Evolutionary conservation across 2,888 invertebrate species (phyloP).

Genomic region (Nephrotoma appendiculata): DNA sequence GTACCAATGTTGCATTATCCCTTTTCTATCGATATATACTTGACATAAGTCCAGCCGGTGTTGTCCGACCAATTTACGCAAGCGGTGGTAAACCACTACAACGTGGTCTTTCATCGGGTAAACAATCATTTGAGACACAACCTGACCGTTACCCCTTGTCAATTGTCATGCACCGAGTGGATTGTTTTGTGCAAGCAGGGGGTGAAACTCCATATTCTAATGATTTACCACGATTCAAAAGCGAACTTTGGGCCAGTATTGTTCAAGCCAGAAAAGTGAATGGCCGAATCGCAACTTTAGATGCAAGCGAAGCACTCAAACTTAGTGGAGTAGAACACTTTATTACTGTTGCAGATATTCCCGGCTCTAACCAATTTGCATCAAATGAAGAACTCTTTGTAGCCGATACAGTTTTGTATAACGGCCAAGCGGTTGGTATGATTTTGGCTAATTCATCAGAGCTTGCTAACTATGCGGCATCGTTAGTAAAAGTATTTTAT

Average conservation of each 20-base stretch:
- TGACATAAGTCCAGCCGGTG: conserved; percentile 31
- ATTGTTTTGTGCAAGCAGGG: conserved; percentile 39
- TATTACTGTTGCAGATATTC: conserved; percentile 46
- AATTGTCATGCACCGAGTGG: conserved; percentile 46
- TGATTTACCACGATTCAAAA: conserved; percentile 27
- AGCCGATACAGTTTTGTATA: conserved; percentile 23
- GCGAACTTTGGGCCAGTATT: conserved; percentile 45
- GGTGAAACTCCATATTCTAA: conserved; percentile 34
- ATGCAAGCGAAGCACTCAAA: conserved; percentile 44
- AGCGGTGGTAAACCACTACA: conserved; percentile 35
- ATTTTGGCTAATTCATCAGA: conserved; percentile 43
- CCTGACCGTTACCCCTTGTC: conserved; percentile 45
- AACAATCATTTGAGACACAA: conserved; percentile 44
- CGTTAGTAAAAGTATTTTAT: conserved; percentile 37
- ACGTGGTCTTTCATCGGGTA: conserved; percentile 41
- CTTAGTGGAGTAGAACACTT: conserved; percentile 36
- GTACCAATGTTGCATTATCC: conserved; percentile 43
- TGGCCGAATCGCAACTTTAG: conserved; percentile 45
- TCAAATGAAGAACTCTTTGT: conserved; percentile 14
- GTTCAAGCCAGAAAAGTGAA: conserved; percentile 43
- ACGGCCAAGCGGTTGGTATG: conserved; percentile 49
- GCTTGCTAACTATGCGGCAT: conserved; percentile 39
- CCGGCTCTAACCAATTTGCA: conserved; percentile 42
- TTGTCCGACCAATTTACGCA: conserved; percentile 24
- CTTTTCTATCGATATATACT: conserved; percentile 38